phyloP scores from a whole-genome alignment of 2,797 vertebrate species.

The Sphenopsis melanotis region DNA sequence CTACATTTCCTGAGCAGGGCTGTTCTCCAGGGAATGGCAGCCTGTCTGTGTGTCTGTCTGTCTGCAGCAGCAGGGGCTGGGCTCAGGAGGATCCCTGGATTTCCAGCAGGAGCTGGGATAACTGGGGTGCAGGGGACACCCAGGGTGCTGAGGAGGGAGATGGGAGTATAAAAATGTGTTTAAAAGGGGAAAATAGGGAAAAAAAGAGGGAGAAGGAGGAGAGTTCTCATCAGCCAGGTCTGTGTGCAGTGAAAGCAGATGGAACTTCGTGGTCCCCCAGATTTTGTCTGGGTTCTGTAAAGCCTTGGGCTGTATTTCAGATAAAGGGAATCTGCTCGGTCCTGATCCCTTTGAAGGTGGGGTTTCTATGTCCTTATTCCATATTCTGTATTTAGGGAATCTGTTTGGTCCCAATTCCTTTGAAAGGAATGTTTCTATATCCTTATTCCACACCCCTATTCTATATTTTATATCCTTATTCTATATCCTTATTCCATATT shows the following conservation, averaged over 20 bases:
- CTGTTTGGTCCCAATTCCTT: not conserved
- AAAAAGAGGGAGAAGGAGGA: not conserved
- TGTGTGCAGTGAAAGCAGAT: not conserved
- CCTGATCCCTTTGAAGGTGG: not conserved
- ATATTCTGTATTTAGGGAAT: not conserved
- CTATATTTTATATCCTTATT: no score
- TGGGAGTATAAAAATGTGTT: not conserved
- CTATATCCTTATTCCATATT: not conserved
- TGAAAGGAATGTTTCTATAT: no score
- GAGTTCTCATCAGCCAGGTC: not conserved
- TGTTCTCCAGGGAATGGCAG: constrained; percentile 32
- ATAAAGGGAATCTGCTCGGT: not conserved
- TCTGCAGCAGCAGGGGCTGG: not conserved
- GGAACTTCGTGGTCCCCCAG: accelerated
- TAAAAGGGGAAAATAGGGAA: accelerated
- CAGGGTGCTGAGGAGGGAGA: not conserved
- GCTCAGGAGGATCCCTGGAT: accelerated
- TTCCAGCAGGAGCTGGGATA: not conserved
- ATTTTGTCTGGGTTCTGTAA: not conserved
- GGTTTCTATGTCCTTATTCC: not conserved
- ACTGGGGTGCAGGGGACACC: not conserved
- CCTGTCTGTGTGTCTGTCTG: not conserved
- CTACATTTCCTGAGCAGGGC: constrained; percentile 64
- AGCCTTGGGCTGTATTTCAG: not conserved
- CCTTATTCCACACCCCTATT: not conserved